Evolutionary conservation across 2,888 invertebrate genomes (phyloP).

Genomic region (Sericinus montela): DNA sequence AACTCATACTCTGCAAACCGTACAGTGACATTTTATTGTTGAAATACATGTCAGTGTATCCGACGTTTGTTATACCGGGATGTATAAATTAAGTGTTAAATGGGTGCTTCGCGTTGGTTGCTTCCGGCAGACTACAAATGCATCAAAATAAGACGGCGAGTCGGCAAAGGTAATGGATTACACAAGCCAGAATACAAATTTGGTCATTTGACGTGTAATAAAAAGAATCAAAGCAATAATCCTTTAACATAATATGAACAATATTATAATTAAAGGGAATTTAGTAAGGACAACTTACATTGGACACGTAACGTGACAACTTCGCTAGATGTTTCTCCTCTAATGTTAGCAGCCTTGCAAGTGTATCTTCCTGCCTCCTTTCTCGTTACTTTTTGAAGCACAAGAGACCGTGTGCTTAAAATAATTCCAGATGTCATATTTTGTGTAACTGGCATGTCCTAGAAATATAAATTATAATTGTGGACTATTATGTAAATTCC

Average conservation of each 20-base stretch:
- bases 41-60: slow-evolving; percentile 45
- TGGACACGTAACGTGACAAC: slow-evolving; percentile 87
- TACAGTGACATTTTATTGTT: slow-evolving; percentile 65
- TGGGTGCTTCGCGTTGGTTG: background rate
- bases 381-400: slow-evolving; percentile 90
- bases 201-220: too few species aligned
- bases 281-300: slow-evolving; percentile 81
- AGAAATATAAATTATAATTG: too few species aligned
- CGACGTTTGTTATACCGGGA: slow-evolving; percentile 45
- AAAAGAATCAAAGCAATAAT: too few species aligned
- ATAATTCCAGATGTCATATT: slow-evolving; percentile 92
- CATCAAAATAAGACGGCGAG: background rate
- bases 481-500: too few species aligned
- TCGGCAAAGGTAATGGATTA: too few species aligned
- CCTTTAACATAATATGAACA: too few species aligned
- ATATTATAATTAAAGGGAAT: background rate
- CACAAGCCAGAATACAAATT: too few species aligned
- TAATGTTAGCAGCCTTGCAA: slow-evolving; percentile 89
- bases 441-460: slow-evolving; percentile 83
- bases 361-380: slow-evolving; percentile 90
- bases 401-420: slow-evolving; percentile 91
- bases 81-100: slow-evolving; percentile 49
- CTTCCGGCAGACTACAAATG: too few species aligned
- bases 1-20: slow-evolving; percentile 49
- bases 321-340: slow-evolving; percentile 89